Conservation (phyloP, 2,888 invertebrate species). For the Drosophila stalkeri region DNA sequence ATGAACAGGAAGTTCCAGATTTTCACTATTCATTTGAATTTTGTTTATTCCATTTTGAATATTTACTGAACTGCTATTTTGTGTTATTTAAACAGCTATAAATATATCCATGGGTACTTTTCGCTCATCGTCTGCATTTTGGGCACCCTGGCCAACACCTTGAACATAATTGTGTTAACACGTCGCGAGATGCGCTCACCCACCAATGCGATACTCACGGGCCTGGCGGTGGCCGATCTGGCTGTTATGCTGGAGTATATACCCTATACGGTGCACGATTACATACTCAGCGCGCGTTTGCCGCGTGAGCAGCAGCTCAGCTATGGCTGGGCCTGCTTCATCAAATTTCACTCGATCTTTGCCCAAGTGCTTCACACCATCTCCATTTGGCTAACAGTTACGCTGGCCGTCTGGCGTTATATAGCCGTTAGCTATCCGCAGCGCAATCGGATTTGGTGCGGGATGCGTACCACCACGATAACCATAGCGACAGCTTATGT, state of each 20-base stretch:
- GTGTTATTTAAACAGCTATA: slow-evolving; percentile 86
- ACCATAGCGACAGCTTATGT: slow-evolving; percentile 92
- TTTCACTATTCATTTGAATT: background rate
- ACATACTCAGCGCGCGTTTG: slow-evolving; percentile 87
- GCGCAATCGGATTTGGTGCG: slow-evolving; percentile 92
- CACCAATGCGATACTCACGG: slow-evolving; percentile 96
- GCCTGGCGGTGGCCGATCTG: slow-evolving; percentile 95
- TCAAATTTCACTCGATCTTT: slow-evolving; percentile 95
- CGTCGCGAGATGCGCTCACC: slow-evolving; percentile 96
- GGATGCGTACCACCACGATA: slow-evolving; percentile 90
- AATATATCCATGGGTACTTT: slow-evolving; percentile 92
- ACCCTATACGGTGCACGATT: slow-evolving; percentile 93
- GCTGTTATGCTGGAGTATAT: slow-evolving; percentile 98
- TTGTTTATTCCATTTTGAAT: background rate
- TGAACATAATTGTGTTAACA: slow-evolving; percentile 95
- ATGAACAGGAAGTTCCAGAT: background rate
- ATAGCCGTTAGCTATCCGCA: slow-evolving; percentile 94
- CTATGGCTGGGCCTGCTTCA: slow-evolving; percentile 93
- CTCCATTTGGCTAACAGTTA: slow-evolving; percentile 96
- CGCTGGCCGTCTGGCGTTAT: slow-evolving; percentile 96
- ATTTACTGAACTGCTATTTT: background rate
- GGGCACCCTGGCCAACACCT: slow-evolving; percentile 95
- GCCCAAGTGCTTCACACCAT: slow-evolving; percentile 95
- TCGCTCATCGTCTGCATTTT: slow-evolving; percentile 94
- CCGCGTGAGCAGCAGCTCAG: slow-evolving; percentile 86